Base-by-base conservation (phyloP, 2,888 invertebrate genomes). In the Brenthis hecate region DNA sequence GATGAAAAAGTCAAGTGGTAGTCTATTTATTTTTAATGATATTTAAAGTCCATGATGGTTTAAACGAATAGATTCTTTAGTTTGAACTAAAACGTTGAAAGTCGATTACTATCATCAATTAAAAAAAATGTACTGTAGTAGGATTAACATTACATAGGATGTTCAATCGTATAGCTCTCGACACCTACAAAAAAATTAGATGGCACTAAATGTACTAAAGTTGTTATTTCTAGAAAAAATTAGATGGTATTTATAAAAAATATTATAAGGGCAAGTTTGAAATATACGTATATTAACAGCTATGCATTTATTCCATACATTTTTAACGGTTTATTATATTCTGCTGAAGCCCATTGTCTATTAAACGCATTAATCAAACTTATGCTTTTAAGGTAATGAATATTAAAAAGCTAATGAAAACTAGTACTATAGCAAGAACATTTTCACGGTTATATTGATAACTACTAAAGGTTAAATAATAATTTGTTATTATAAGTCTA, bases 171-270 rank as follows among this genome's bases (percentile, higher is more conserved):
- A 84, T 88, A 87, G 85, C 79, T 83, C 83, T 85, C 83, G 80
- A 85, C 86, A 88, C 86, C 78, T 78, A 80, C 76, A 81, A 84
- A 84, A 19, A 77, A 83, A 75, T 80, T 91, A 91, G 91, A 83
- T 84, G 84, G 91, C 91, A 91, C 91, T 79, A 84, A 82, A 83
- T 82, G 78, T 84, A 81, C 65, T 79, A 78, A 80, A 74, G 78
- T 83, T 84, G 78, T 84, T 88, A 87, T 88, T 77, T 56, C 66
- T 76, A 75, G 73, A 57, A 47, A 71, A 43, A 65, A 55, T 70
- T 72, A 73, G 74, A 53, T 50, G 61, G 70, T 71, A 66, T 32
- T 68, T 51, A 71, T 53, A 23, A 54, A 19, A 36, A 56, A 28
- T 43, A 50, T 14, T 64, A 11, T 67, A 50, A 54, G 61, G 48